Base-by-base conservation (phyloP, 2,888 invertebrate genomes). In the Netelia inedita region DNA sequence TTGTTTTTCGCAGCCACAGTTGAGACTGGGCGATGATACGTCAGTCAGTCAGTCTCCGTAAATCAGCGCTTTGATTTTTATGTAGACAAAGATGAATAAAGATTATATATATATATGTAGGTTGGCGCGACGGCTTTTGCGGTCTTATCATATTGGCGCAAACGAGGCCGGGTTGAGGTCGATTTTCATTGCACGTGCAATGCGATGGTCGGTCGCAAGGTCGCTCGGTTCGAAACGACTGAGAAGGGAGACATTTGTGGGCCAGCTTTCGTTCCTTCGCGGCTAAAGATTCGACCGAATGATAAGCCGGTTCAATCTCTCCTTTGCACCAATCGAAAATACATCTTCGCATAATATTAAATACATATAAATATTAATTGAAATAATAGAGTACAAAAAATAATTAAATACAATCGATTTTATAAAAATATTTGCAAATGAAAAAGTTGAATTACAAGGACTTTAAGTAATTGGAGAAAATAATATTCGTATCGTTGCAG, bases 61-160 rank as follows among this genome's bases (percentile, higher is more conserved):
- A 35, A 35, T 35, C 6, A 35, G 35, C 35, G 35, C 6, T 35
- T 35, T 35, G 35, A 35, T 35, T 35, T 35, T 35, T 35, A 35
- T 35, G 35, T 6, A 35, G 35, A 35, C 6, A 35, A 35, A 35
- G 5, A 35, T 35, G 35, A 35, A 35, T 6, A 6, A 35, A 35
- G 35, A 35, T 35, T 35, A 35, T 35, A 35, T 35, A 35, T 35
- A 35, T 35, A 35, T 35, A 35, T 6, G 35, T 35, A 35, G 35
- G 35, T 35, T 35, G 35, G 8, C 6, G 35, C 35, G 35, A 35
- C 6, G 35, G 35, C 35, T 35, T 35, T 35, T 1, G 73, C 61
- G 61, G 53, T 35, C 68, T 83, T 79, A 69, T 79, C 82, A 72
- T 73, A 69, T 73, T 83, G 46, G 46, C 50, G 68, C 53, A 69